A percentile compares a stretch with the other conserved stretches of the same genome.
phyloP scores from a whole-genome alignment of 2,888 invertebrate species.

The Operophtera brumata region DNA sequence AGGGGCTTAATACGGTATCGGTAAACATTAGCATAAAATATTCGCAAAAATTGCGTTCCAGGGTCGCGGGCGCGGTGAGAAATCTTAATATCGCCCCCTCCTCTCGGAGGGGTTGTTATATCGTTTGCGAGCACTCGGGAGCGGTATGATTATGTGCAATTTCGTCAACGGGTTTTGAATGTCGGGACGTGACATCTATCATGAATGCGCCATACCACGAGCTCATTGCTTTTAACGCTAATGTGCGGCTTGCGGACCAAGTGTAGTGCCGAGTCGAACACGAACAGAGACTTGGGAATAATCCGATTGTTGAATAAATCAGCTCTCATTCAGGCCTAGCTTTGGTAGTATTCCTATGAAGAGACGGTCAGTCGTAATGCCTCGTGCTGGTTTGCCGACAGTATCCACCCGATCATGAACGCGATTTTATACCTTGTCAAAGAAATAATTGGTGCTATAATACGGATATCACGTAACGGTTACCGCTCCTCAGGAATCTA shows the following conservation, averaged over 20 bases:
- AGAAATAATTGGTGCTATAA: too few species aligned
- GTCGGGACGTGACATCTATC: slow-evolving; percentile 45
- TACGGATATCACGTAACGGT: too few species aligned
- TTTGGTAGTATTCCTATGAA: too few species aligned
- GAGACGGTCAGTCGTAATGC: too few species aligned
- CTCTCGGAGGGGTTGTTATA: not conserved
- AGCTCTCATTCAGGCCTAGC: too few species aligned
- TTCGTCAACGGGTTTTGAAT: slow-evolving; percentile 50
- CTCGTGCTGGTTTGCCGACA: too few species aligned
- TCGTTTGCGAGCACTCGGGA: slow-evolving; percentile 13
- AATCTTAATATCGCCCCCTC: slow-evolving; percentile 55
- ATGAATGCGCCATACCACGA: slow-evolving; percentile 19
- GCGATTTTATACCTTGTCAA: too few species aligned
- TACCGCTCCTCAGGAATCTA: too few species aligned
- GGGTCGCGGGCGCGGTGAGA: slow-evolving; percentile 42
- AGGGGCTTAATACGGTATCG: slow-evolving; percentile 58
- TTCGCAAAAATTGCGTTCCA: slow-evolving; percentile 63
- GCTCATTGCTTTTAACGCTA: slow-evolving; percentile 28
- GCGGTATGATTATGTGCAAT: slow-evolving; percentile 49
- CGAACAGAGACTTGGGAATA: too few species aligned
- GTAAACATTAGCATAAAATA: slow-evolving; percentile 68
- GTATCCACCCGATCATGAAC: too few species aligned
- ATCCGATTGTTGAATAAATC: too few species aligned
- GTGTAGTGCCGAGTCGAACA: not conserved
- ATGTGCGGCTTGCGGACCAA: slow-evolving; percentile 16